phyloP scores from a whole-genome alignment of 2,888 invertebrate genomes.

The Epinotia bilunana region DNA sequence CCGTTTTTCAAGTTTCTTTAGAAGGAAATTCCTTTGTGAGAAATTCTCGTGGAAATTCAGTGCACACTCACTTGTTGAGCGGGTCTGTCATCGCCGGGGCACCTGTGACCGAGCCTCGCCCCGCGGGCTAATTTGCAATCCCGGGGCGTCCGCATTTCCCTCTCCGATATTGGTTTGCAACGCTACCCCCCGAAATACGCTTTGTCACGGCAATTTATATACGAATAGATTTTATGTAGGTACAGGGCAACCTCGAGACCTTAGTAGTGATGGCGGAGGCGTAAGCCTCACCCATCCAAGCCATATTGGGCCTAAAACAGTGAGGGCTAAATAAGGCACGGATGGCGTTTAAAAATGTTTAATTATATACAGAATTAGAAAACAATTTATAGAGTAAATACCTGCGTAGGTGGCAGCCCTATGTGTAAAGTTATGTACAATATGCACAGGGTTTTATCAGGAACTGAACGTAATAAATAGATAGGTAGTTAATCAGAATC shows the following conservation, averaged over 20 bases:
- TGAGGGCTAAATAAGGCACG: too few relatives aligned
- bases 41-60: slow-evolving; percentile 19
- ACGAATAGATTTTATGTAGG: not conserved
- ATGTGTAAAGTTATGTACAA: too few relatives aligned
- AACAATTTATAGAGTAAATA: too few relatives aligned
- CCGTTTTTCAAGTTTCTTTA: not conserved
- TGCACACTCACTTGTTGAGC: slow-evolving; percentile 65
- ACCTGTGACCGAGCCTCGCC: slow-evolving; percentile 32
- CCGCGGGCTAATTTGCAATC: slow-evolving; percentile 66
- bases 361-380: too few relatives aligned
- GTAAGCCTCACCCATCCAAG: too few relatives aligned
- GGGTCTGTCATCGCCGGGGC: slow-evolving; percentile 44
- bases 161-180: slow-evolving; percentile 56
- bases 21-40: slow-evolving; percentile 18
- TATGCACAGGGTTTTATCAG: too few relatives aligned
- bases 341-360: too few relatives aligned
- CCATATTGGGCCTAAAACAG: too few relatives aligned
- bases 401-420: too few relatives aligned
- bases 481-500: too few relatives aligned
- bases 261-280: not conserved
- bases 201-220: not conserved
- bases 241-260: not conserved
- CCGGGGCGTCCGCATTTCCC: slow-evolving; percentile 61
- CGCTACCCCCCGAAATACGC: slow-evolving; percentile 15
- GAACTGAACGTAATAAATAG: too few relatives aligned